A percentile compares a stretch with the other conserved stretches of the same genome.
These are phyloP conservation scores for Harlomillsia oculata DNA, from an alignment of 1,140 invertebrate species.

Conservation along the genomic window DNA sequence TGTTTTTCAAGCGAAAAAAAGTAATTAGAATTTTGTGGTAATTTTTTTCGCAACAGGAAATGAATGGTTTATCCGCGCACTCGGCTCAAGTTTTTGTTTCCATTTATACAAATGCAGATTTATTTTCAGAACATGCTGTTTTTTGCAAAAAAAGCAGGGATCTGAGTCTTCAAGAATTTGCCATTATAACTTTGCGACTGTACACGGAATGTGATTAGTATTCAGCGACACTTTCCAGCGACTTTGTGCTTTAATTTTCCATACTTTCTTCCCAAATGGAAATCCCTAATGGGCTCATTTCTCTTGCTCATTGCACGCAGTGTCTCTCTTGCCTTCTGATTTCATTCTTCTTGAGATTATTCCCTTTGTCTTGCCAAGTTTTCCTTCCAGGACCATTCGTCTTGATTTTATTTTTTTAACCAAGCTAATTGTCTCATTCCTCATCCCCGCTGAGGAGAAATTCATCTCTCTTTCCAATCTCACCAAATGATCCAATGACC, in stretches of 20 bases:
- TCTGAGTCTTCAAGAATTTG: too few species aligned
- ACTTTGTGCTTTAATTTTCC: conserved; percentile 15
- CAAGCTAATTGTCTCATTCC: conserved; percentile 12
- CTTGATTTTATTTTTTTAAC: conserved; percentile 17
- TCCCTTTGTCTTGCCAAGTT: conserved; percentile 14
- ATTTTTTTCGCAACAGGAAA: too few species aligned
- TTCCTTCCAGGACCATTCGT: conserved; percentile 8
- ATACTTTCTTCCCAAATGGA: conserved; percentile 11
- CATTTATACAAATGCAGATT: too few species aligned
- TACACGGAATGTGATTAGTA: too few species aligned
- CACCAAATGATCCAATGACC: too few species aligned
- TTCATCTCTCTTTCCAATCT: not conserved
- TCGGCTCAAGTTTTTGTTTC: too few species aligned
- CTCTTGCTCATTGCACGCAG: conserved; percentile 6
- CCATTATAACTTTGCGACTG: too few species aligned
- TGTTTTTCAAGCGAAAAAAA: too few species aligned
- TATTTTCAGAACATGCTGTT: too few species aligned
- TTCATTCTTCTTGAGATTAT: conserved; percentile 10
- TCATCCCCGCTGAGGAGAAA: not conserved
- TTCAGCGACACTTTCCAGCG: conserved; percentile 12
- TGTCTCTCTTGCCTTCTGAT: conserved; percentile 9
- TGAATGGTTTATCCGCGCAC: too few species aligned
- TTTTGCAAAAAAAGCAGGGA: too few species aligned
- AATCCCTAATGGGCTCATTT: conserved; percentile 16
- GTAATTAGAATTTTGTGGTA: too few species aligned